These are phyloP conservation scores for Brachynemurus nebulosus DNA, from an alignment of 2,888 invertebrate genomes.

Conservation along the genomic window DNA sequence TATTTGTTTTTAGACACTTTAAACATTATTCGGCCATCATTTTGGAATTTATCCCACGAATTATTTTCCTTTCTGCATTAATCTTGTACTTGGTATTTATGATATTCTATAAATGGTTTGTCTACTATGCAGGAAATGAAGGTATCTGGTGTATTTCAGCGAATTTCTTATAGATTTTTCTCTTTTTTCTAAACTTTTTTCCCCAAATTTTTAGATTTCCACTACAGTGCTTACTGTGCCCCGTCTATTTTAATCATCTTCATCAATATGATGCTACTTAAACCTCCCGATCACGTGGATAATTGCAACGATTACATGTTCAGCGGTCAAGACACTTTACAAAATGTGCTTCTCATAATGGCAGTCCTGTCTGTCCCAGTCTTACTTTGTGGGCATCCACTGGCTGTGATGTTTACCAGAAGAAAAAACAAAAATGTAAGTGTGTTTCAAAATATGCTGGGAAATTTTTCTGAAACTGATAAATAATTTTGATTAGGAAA, in stretches of 20 bases:
- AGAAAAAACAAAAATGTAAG: conserved; percentile 30
- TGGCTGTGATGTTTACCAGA: conserved; percentile 38
- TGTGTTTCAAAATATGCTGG: not conserved
- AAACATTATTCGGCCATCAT: conserved; percentile 35
- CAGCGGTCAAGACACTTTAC: conserved; percentile 41
- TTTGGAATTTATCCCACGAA: conserved; percentile 55
- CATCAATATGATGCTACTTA: conserved; percentile 64
- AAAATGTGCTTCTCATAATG: conserved; percentile 45
- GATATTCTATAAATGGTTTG: conserved; percentile 57
- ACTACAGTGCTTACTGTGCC: conserved; percentile 42
- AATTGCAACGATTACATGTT: conserved; percentile 47
- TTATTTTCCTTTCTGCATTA: conserved; percentile 48
- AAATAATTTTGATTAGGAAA: not conserved
- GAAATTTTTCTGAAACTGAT: not conserved
- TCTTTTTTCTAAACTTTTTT: not conserved
- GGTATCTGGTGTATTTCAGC: too few relatives aligned
- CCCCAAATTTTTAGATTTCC: conserved; percentile 5
- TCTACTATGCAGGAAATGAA: conserved; percentile 31
- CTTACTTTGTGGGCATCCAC: conserved; percentile 66
- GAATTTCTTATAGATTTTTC: not conserved
- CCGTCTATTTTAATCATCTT: conserved; percentile 65
- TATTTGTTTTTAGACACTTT: conserved; percentile 40
- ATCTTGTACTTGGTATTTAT: conserved; percentile 54
- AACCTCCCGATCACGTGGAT: conserved; percentile 26
- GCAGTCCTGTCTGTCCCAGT: conserved; percentile 60